A percentile compares a stretch with the other conserved stretches of the same genome.
Evolutionary conservation across 2,113 vertebrate genomes (phyloP).

Genomic region (Hemicordylus capensis): DNA sequence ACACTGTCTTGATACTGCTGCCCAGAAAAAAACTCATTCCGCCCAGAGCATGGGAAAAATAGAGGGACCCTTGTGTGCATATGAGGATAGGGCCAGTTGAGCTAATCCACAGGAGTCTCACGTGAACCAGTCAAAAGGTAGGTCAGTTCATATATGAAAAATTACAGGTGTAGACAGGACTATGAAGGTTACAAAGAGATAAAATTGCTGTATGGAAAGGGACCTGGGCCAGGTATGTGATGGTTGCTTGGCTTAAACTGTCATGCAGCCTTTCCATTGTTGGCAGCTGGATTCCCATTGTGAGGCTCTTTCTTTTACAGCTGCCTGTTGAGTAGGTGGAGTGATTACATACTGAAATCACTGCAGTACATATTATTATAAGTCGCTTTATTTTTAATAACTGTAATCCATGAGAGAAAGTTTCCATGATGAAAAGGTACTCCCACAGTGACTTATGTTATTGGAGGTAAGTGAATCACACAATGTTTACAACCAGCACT

Average conservation of each 20-base stretch:
- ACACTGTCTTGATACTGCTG: no score
- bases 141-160: neutral
- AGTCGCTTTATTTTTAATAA: neutral
- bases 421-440: neutral
- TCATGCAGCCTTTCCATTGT: neutral
- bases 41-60: no score
- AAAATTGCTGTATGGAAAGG: no score
- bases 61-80: no score
- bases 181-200: neutral
- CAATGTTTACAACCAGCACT: neutral
- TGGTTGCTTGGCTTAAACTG: neutral
- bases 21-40: no score
- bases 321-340: neutral
- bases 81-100: neutral
- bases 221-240: neutral
- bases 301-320: neutral
- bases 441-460: neutral
- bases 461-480: neutral
- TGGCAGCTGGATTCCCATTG: neutral
- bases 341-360: neutral
- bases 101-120: neutral
- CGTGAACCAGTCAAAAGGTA: neutral
- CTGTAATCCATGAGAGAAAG: neutral
- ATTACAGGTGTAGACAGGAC: neutral
- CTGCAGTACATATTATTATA: neutral